Percentiles rank a stretch among this genome's conserved stretches.
Evolutionary conservation across 2,888 invertebrate genomes (phyloP).

Genomic region (Napeogenes sylphis): DNA sequence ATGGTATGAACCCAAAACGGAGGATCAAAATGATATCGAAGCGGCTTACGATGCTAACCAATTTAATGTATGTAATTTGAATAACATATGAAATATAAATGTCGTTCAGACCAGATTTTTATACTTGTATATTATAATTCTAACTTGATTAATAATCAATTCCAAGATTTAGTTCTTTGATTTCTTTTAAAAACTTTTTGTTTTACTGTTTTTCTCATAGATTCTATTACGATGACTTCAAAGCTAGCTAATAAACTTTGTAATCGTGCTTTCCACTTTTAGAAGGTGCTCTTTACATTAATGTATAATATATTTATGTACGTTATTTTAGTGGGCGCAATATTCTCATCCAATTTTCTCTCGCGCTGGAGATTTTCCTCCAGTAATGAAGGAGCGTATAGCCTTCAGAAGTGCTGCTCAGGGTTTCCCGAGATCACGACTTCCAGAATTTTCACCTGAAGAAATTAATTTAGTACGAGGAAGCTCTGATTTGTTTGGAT

Average conservation of each 20-base stretch:
- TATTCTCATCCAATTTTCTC: constrained; percentile 17
- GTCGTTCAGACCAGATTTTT: too few species aligned
- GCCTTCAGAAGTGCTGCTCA: constrained; percentile 75
- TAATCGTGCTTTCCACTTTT: too few species aligned
- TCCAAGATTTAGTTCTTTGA: too few species aligned
- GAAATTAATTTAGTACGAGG: constrained; percentile 14
- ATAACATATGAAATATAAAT: neutral
- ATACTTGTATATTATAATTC: too few species aligned
- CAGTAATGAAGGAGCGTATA: constrained; percentile 61
- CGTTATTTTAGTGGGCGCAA: constrained; percentile 10
- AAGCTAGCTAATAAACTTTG: too few species aligned
- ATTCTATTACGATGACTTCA: too few species aligned
- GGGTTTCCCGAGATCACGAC: constrained; percentile 73
- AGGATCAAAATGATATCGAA: constrained; percentile 17
- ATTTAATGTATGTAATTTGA: constrained; percentile 22
- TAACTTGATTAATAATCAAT: too few species aligned
- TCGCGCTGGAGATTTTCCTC: constrained; percentile 5
- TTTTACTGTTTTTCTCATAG: too few species aligned
- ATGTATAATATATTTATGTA: too few species aligned
- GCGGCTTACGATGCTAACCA: constrained; percentile 25
- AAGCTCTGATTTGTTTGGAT: constrained; percentile 11
- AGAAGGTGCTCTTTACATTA: too few species aligned
- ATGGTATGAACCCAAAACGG: constrained; percentile 49
- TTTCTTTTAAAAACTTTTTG: too few species aligned
- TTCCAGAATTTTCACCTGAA: constrained; percentile 53